A percentile compares a stretch with the other conserved stretches of the same genome.
phyloP scores from a whole-genome alignment of 2,113 vertebrate genomes.

The Rhabdornis inornatus region DNA sequence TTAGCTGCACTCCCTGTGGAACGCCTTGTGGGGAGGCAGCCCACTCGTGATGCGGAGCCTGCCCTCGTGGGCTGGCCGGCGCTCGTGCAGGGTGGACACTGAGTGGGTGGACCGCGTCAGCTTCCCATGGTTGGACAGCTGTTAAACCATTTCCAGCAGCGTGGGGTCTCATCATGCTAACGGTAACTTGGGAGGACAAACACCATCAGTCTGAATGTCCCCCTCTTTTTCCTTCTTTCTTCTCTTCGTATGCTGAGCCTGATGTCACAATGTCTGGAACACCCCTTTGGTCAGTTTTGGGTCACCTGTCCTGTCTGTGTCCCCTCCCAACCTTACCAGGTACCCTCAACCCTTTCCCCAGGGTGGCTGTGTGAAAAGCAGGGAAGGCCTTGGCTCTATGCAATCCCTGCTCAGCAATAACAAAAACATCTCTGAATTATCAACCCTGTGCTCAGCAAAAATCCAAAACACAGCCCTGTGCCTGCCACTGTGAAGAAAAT shows the following conservation, averaged over 20 bases:
- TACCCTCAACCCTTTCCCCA: too few relatives aligned
- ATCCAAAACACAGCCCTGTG: rapidly evolving
- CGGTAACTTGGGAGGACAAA: background rate
- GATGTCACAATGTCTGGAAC: background rate
- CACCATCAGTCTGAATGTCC: background rate
- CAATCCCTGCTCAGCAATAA: background rate
- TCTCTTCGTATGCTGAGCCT: too few relatives aligned
- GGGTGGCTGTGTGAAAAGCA: rapidly evolving
- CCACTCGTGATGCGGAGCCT: too few relatives aligned
- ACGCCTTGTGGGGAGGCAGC: too few relatives aligned
- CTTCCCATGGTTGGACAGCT: background rate
- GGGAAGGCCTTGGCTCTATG: background rate
- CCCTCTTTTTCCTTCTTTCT: background rate
- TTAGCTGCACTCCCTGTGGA: too few relatives aligned
- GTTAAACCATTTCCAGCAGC: background rate
- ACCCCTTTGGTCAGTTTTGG: background rate
- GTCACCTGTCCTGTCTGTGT: background rate
- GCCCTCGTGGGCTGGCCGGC: too few relatives aligned
- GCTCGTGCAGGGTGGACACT: too few relatives aligned
- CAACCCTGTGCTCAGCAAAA: background rate
- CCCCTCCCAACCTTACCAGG: background rate
- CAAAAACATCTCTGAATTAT: background rate
- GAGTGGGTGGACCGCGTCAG: too few relatives aligned
- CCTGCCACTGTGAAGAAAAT: background rate
- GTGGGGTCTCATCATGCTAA: background rate